A percentile compares a stretch with the other conserved stretches of the same genome.
phyloP scores from a whole-genome alignment of 1,140 invertebrate genomes.

The Drosophila malerkotliana region DNA sequence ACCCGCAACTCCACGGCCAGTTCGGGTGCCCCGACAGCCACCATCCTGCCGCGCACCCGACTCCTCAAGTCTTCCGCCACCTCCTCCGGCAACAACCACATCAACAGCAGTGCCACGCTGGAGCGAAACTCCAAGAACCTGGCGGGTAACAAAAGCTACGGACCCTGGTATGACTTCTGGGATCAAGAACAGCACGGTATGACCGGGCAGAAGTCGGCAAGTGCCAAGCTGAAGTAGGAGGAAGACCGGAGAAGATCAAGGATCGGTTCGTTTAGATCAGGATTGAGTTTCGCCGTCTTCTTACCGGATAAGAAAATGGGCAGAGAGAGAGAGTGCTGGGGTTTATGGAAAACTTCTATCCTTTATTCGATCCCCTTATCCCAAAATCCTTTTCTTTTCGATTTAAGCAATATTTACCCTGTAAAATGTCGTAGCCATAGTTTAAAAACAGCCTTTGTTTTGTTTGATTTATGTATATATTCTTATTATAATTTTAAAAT shows the following conservation, averaged over 20 bases:
- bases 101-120: conserved; percentile 67
- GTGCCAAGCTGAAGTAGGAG: conserved; percentile 77
- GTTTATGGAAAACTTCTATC: background rate
- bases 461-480: conserved; percentile 42
- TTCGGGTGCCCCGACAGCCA: conserved; percentile 82
- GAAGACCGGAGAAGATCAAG: background rate
- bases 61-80: conserved; percentile 82
- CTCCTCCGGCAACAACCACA: conserved; percentile 52
- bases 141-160: conserved; percentile 88
- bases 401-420: conserved; percentile 28
- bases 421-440: conserved; percentile 22
- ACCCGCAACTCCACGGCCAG: conserved; percentile 68
- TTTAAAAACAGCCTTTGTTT: conserved; percentile 28
- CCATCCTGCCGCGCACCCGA: conserved; percentile 89
- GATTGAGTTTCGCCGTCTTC: conserved; percentile 80
- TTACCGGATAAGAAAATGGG: conserved; percentile 73
- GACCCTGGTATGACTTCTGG: conserved; percentile 95
- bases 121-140: conserved; percentile 66
- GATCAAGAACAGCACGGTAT: conserved; percentile 84
- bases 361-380: conserved; percentile 1
- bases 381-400: conserved; percentile 12
- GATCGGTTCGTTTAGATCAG: conserved; percentile 38
- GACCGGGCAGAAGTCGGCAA: conserved; percentile 52
- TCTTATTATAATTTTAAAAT: conserved; percentile 18
- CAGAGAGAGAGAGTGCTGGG: conserved; percentile 43